phyloP scores from a whole-genome alignment of 2,888 invertebrate species.

The Aphodius sticticus region DNA sequence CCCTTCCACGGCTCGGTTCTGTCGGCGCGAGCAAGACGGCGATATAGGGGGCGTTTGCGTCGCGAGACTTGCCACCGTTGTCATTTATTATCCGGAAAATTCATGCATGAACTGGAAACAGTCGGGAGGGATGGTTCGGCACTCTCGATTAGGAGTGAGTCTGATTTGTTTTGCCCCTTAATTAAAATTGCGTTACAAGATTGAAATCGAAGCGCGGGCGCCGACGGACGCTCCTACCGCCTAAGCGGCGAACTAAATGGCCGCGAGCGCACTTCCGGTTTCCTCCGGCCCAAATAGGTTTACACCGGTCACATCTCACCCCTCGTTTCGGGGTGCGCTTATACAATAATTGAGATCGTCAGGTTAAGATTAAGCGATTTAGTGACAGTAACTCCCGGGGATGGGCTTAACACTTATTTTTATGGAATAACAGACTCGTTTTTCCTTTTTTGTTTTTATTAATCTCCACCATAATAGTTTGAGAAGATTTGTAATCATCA shows the following conservation, averaged over 20 bases:
- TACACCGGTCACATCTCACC: no score
- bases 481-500: no score
- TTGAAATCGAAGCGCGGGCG: constrained; percentile 20
- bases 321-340: no score
- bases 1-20: constrained; percentile 47
- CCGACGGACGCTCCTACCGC: background rate
- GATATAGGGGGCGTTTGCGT: constrained; percentile 23
- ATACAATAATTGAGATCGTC: no score
- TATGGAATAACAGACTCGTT: no score
- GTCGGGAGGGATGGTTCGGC: constrained; percentile 40
- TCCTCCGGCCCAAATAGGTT: background rate
- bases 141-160: constrained; percentile 36
- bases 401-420: no score
- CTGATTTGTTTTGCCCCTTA: constrained; percentile 38
- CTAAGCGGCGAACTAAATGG: background rate
- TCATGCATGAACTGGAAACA: constrained; percentile 50
- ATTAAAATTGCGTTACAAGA: constrained; percentile 34
- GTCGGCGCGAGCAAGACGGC: constrained; percentile 43
- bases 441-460: no score
- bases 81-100: constrained; percentile 52
- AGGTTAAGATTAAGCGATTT: no score
- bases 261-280: background rate
- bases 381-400: no score
- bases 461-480: no score
- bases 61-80: constrained; percentile 42